Base-by-base conservation (phyloP, 2,113 vertebrate genomes). In the Petaurus breviceps region DNA sequence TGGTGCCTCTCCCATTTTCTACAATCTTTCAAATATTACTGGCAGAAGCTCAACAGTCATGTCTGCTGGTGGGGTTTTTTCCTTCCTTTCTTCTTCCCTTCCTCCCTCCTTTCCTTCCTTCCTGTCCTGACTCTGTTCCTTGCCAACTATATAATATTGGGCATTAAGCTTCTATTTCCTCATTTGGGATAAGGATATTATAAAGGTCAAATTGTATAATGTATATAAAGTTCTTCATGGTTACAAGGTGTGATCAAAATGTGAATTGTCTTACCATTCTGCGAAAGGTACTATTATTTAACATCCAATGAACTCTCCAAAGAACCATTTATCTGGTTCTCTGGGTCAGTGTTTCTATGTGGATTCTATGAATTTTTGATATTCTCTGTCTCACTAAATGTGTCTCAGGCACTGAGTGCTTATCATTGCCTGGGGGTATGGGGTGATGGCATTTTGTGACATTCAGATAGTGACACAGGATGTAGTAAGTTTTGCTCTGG, bases 1-100 rank as follows among this genome's bases (percentile, higher is more conserved):
- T 16, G 12, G 31, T 16, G 16, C 61, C 31, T 37, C 61, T 55
- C 25, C 25, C 25, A 55, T 55, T 55, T 55, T 26, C 54, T 25
- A 26, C 25, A 55, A 2, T 55, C 8, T 26, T 55, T 55, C 54
- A 55, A 26, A 8, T 26, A 26, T 55, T 55, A 26, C 8, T 68
- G 31, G 12, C 31, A 68, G 31, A 37, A 14, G 61, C 12, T 37
- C 11, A 37, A 11, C 31, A 68, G 4, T 68, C 12, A 37, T 68
- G 37, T 61, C 28, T 12, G 1, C 12, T 68, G 12, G 3, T 28
- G 1, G 1, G 8, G 0, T 26, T 9, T 26, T 2, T 55, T 9
- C 24, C 37, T 3, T 52, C 28, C 1, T 10, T 25, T 8, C n/a
- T 24, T 37, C 89, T 3, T 47, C 14, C 51, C 4, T 43, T 37